Percentiles rank a stretch among this genome's conserved stretches.
These are phyloP conservation scores for Cistogaster globosa DNA, from an alignment of 2,888 invertebrate genomes.

Conservation along the genomic window DNA sequence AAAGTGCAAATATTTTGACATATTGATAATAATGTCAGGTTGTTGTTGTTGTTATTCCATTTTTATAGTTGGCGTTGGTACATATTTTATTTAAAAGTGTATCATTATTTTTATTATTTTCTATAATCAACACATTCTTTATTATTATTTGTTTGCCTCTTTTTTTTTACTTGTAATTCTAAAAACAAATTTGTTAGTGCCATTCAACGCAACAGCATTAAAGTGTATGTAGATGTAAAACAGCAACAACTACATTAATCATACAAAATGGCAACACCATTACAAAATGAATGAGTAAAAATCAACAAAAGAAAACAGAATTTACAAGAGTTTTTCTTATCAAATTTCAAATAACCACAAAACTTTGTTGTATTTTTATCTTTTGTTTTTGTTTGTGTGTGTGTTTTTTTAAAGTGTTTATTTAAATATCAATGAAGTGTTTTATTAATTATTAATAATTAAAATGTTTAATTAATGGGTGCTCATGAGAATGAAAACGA, in stretches of 20 bases:
- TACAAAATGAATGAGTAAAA: not conserved
- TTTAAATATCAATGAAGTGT: constrained; percentile 44
- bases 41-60: constrained; percentile 11
- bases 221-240: not conserved
- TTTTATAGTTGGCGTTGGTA: constrained; percentile 30
- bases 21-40: constrained; percentile 71
- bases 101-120: constrained; percentile 54
- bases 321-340: constrained; percentile 2
- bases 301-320: not conserved
- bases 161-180: constrained; percentile 1
- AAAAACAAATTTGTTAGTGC: constrained; percentile 5
- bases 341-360: constrained; percentile 5
- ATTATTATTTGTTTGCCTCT: constrained; percentile 16
- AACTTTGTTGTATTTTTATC: not conserved
- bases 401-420: constrained; percentile 19
- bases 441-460: constrained; percentile 53
- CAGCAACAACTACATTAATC: constrained; percentile 9
- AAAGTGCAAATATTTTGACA: constrained; percentile 82
- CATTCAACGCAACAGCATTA: constrained; percentile 5
- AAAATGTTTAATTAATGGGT: constrained; percentile 38
- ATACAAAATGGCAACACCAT: constrained; percentile 31
- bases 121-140: constrained; percentile 58
- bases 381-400: constrained; percentile 4
- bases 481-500: constrained; percentile 30
- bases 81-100: constrained; percentile 44